Conservation (phyloP, 1,140 invertebrate genomes). For the Hyles euphorbiae region DNA sequence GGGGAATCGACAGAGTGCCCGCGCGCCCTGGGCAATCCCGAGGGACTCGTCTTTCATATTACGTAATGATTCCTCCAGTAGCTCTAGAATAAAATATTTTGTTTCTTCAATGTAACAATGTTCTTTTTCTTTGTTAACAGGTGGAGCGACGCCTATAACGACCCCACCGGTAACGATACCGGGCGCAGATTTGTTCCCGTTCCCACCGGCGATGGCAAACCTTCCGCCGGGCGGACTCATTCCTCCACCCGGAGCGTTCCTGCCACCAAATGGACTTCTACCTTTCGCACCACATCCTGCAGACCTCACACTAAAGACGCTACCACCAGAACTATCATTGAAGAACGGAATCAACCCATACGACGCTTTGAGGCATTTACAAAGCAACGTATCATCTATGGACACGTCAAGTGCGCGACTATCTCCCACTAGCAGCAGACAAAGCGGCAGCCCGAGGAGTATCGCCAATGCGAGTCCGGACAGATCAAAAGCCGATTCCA, state of each 20-base stretch:
- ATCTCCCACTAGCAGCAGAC: conserved; percentile 76
- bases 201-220: conserved; percentile 67
- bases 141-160: conserved; percentile 61
- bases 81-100: conserved; percentile 10
- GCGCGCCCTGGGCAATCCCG: conserved; percentile 51
- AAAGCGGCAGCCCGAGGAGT: conserved; percentile 71
- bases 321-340: conserved; percentile 56
- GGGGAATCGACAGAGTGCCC: conserved; percentile 67
- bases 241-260: conserved; percentile 70
- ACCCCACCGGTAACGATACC: conserved; percentile 72
- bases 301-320: conserved; percentile 59
- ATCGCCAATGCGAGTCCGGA: conserved; percentile 66
- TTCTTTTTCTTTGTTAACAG: conserved; percentile 57
- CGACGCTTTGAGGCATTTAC: conserved; percentile 64
- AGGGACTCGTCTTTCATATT: conserved; percentile 67
- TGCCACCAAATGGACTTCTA: conserved; percentile 63
- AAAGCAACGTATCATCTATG: conserved; percentile 66
- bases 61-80: conserved; percentile 53
- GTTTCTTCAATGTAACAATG: conserved; percentile 17
- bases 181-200: conserved; percentile 66
- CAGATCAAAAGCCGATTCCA: conserved; percentile 72
- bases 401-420: conserved; percentile 69
- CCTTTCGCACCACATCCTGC: conserved; percentile 68
- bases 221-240: conserved; percentile 71
- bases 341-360: conserved; percentile 63